These are phyloP conservation scores for Ornithorhynchus anatinus DNA, from an alignment of 2,113 vertebrate genomes.

Conservation along the genomic window DNA sequence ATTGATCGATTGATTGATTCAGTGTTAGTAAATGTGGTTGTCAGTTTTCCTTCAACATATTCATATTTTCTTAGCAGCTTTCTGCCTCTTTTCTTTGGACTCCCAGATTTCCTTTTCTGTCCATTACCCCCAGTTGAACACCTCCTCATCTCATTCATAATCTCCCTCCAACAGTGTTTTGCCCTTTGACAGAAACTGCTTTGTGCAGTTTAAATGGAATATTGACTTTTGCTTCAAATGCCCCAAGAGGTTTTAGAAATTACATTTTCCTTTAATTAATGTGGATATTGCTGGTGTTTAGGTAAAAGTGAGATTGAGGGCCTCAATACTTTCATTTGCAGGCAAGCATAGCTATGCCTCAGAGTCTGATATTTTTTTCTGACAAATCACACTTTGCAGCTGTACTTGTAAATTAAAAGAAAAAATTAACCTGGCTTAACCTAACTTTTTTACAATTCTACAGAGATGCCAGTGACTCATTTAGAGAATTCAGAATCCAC, in stretches of 20 bases:
- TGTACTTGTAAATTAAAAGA: slow-evolving; percentile 45
- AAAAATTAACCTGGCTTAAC: slow-evolving; percentile 42
- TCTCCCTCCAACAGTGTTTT: not conserved
- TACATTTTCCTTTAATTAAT: not conserved
- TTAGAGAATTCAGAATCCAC: slow-evolving; percentile 49
- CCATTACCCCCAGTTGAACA: slow-evolving; percentile 12
- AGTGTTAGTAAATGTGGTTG: too few species aligned
- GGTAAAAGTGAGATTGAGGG: slow-evolving; percentile 29
- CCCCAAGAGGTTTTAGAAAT: slow-evolving; percentile 10
- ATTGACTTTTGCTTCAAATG: slow-evolving; percentile 34
- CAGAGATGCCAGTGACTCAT: slow-evolving; percentile 52
- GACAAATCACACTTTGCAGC: slow-evolving; percentile 2
- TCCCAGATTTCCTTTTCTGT: not conserved
- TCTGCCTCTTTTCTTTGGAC: not conserved
- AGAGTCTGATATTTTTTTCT: slow-evolving; percentile 36
- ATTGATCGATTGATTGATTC: too few species aligned
- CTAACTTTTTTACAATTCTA: slow-evolving; percentile 39
- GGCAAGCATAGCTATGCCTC: not conserved
- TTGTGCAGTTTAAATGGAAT: slow-evolving; percentile 11
- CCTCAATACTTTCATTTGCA: not conserved
- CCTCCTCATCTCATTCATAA: rapidly evolving
- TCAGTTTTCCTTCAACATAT: too few species aligned
- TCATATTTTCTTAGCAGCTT: not conserved
- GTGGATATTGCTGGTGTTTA: slow-evolving; percentile 29
- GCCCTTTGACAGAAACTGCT: slow-evolving; percentile 13